Evolutionary conservation across 1,140 invertebrate species (phyloP), one percentile per base, ranked within the genome.

Genomic region (Drosophila tsacasi): DNA sequence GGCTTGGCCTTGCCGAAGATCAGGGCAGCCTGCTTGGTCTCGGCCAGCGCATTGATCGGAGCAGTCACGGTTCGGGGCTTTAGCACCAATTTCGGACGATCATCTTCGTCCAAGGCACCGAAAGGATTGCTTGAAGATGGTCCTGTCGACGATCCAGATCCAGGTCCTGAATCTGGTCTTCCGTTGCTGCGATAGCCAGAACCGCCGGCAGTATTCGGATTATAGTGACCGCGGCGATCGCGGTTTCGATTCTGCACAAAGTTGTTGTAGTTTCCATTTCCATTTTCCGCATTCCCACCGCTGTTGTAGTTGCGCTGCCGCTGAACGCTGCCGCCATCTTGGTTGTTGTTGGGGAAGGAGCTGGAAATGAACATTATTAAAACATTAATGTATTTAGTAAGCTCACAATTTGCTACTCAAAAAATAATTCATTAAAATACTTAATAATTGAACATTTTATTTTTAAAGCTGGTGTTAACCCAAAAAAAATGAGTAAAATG

Each of bases 1-100:
- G 97, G 97, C 91, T 96, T 96, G 39, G 97, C 97, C 50, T 96
- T 97, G 50, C 97, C 97, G 93, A 98, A 98, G 93, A 98, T 98
- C 62, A 95, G 95, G 59, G 95, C 95, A 30, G 95, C 94, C 93
- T 97, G 96, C 81, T 95, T 96, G 47, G 96, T 97, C 61, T 96
- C 95, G 35, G 97, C 97, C 71, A 97, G 84, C 39, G 96, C 94
- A 94, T 98, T 98, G 32, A 98, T 94, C 8, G 98, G 98, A 67
- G 95, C 96, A 77, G 95, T 95, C 23, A 98, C 96, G 15, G 97
- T 97, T 65, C 98, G 94, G 42, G 97, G 97, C 92, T 95, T 92
- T 58, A 99, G 93, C 61, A 96, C 95, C 86, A 99, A 93, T 93
- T 95, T 96, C 32, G 97, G 97, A 83, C 98, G 94, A 54, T 95